Evolutionary conservation across 2,888 invertebrate species (phyloP), one percentile per base, ranked within the genome.

Genomic region (Drosophila diplacantha): DNA sequence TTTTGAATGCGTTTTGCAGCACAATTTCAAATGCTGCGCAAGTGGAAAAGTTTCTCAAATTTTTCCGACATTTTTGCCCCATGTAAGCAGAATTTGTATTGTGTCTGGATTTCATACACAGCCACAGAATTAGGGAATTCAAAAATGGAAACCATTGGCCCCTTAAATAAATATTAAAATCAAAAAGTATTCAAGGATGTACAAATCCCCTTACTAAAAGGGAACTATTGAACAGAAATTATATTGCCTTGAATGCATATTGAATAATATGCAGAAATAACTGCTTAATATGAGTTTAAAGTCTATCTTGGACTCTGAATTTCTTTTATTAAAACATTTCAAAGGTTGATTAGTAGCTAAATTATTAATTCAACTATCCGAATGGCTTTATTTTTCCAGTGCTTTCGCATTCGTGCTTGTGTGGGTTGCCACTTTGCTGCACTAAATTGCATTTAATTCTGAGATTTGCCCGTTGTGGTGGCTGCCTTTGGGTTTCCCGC

Each of bases 371-470:
- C 9, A 16, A 11, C 6, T 43, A 12, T 26, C 12, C 1, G 1
- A n/a, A 24, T 11, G 0, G 6, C 3, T 38, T 3, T 8, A 24
- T 29, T 29, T 18, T 29, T 3, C 14, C 44, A 31, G 44, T 46
- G 44, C 31, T 9, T 44, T 3, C 0, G 8, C 18, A 29, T 18
- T 18, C 29, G 64, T 57, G 61, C 64, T 47, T 44, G 41, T 65
- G 62, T 43, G 39, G 62, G 75, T 54, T 80, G 78, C 74, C 82
- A 78, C 80, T 82, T 82, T 80, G 80, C 77, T 76, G 82, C 77
- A 82, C 77, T 78, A 79, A 79, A 79, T 79, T 79, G 78, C 78
- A 79, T 82, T 79, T 79, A 82, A 79, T 82, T 79, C 77, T 66
- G 71, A 79, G 82, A 79, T 80, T 80, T 79, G 63, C 57, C 50